phyloP scores from a whole-genome alignment of 2,797 vertebrate species.

The Anabas testudineus region DNA sequence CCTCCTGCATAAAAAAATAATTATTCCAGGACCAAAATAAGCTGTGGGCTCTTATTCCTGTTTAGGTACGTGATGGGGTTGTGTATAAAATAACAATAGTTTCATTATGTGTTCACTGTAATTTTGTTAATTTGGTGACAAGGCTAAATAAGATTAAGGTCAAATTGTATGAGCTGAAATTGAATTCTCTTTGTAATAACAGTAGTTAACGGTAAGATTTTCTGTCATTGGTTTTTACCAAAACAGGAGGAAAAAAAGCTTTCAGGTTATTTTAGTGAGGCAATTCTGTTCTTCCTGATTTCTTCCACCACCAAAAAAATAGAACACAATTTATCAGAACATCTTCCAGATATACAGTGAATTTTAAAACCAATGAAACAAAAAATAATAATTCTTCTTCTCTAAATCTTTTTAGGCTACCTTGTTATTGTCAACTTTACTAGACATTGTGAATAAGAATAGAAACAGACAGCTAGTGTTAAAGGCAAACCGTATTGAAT shows the following conservation, averaged over 20 bases:
- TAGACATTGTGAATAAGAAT: conserved; percentile 95
- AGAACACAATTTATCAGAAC: conserved; percentile 72
- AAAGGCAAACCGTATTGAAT: conserved; percentile 96
- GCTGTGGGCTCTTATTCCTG: conserved; percentile 51
- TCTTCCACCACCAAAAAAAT: conserved; percentile 54
- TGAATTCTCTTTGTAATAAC: neutral
- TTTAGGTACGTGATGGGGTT: conserved; percentile 38
- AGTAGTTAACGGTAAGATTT: neutral
- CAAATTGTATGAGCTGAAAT: neutral
- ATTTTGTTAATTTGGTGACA: conserved; percentile 5
- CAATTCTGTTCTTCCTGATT: conserved; percentile 38
- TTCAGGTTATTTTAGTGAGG: conserved; percentile 76
- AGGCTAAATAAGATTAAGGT: neutral
- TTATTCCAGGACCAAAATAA: conserved; percentile 82
- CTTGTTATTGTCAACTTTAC: conserved; percentile 92
- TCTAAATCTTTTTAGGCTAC: conserved; percentile 88
- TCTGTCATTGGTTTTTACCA: neutral
- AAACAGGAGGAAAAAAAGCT: conserved; percentile 54
- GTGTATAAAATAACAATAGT: neutral
- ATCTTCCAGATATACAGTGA: conserved; percentile 90
- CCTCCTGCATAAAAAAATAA: conserved; percentile 84
- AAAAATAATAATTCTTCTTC: conserved; percentile 74
- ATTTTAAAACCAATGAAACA: conserved; percentile 78
- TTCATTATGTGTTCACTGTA: conserved; percentile 11
- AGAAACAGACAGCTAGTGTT: conserved; percentile 96